These are phyloP conservation scores for Clytia hemisphaerica DNA, from an alignment of 30 jellyfish, hydroid and myxozoan species.

Conservation along the genomic window DNA sequence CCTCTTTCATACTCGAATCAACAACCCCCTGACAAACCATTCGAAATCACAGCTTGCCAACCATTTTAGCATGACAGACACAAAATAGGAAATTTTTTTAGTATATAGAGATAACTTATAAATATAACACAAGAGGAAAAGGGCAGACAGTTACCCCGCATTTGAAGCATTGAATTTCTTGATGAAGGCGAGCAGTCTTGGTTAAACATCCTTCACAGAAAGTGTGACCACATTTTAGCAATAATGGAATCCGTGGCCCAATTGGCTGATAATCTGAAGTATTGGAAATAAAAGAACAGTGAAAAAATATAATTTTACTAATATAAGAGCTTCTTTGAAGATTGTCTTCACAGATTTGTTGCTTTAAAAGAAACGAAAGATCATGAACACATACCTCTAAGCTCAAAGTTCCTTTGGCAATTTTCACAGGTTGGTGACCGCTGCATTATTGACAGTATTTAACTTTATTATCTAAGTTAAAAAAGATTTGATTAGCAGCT, in stretches of 20 bases:
- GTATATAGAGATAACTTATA: not conserved
- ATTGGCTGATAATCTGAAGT: slow-evolving; percentile 56
- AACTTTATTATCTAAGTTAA: not conserved
- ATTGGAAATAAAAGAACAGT: not conserved
- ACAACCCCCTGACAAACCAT: not conserved
- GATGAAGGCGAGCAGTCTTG: slow-evolving; percentile 23
- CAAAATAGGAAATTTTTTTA: not conserved
- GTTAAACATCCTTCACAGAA: slow-evolving; percentile 84
- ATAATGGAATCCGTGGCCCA: slow-evolving; percentile 72
- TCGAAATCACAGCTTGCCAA: not conserved
- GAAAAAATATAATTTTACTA: not conserved
- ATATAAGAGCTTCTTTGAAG: not conserved
- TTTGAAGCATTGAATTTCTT: slow-evolving; percentile 41
- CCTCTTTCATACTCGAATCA: no score
- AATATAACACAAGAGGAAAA: not conserved
- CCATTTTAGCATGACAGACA: not conserved
- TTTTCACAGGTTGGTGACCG: slow-evolving; percentile 72
- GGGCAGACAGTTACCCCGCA: slow-evolving; percentile 47
- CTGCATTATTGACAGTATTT: slow-evolving; percentile 43
- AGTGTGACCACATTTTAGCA: slow-evolving; percentile 80
- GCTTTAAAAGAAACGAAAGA: not conserved
- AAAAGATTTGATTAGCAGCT: no score
- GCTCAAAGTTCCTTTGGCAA: slow-evolving; percentile 45
- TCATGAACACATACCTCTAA: slow-evolving; percentile 32
- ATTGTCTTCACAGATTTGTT: not conserved